Evolutionary conservation across 1,140 invertebrate genomes (phyloP).

Genomic region (Cephus cinctus): DNA sequence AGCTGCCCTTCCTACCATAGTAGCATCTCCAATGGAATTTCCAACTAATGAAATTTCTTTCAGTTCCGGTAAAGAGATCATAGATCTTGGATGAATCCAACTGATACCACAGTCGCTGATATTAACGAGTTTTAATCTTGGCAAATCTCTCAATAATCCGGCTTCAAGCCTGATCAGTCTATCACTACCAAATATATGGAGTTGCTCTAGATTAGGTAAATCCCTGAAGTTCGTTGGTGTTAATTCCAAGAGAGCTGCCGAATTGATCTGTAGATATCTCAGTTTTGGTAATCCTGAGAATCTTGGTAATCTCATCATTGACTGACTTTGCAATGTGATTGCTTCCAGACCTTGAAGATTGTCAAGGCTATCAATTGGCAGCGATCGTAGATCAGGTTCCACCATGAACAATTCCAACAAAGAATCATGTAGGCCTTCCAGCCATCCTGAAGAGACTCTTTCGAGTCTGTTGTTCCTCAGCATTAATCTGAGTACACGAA

Average conservation of each 20-base stretch:
- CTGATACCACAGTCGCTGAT: constrained; percentile 75
- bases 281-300: constrained; percentile 66
- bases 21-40: constrained; percentile 74
- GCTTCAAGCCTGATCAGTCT: constrained; percentile 68
- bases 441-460: constrained; percentile 76
- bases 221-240: constrained; percentile 71
- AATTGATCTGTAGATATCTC: constrained; percentile 65
- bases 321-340: constrained; percentile 74
- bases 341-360: constrained; percentile 76
- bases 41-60: constrained; percentile 69
- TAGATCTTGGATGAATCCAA: constrained; percentile 76
- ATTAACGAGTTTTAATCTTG: constrained; percentile 71
- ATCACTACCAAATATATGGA: constrained; percentile 71
- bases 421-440: constrained; percentile 73
- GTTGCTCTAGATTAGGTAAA: constrained; percentile 70
- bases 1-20: constrained; percentile 73
- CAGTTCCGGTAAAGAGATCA: constrained; percentile 70
- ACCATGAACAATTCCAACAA: constrained; percentile 81
- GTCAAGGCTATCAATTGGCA: constrained; percentile 75
- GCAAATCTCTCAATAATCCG: constrained; percentile 72
- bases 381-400: constrained; percentile 74
- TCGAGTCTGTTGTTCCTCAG: constrained; percentile 80
- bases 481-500: constrained; percentile 77
- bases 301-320: constrained; percentile 69
- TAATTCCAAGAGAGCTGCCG: constrained; percentile 67